These are phyloP conservation scores for Xestia rhomboidea DNA, from an alignment of 2,888 invertebrate species.

Conservation along the genomic window DNA sequence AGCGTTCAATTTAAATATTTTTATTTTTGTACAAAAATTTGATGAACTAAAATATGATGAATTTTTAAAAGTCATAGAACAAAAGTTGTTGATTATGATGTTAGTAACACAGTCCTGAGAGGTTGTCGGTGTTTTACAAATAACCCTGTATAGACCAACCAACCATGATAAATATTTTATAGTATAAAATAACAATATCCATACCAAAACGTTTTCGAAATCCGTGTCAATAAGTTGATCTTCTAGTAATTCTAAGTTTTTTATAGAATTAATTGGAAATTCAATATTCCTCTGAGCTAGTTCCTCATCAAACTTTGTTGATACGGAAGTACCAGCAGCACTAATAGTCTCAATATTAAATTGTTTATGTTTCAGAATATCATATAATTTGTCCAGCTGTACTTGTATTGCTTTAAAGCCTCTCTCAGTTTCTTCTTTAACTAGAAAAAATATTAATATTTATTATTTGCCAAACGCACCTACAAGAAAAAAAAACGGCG, in stretches of 20 bases:
- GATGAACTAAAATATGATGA: no score
- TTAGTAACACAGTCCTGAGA: no score
- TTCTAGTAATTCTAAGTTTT: slow-evolving; percentile 23
- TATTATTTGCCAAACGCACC: background rate
- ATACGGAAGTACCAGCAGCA: background rate
- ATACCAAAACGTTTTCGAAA: slow-evolving; percentile 19
- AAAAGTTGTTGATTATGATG: no score
- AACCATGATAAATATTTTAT: no score
- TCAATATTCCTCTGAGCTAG: slow-evolving; percentile 22
- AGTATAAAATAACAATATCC: no score
- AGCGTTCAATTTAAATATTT: no score
- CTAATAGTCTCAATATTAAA: background rate
- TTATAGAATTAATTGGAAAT: slow-evolving; percentile 29
- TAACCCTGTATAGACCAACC: no score
- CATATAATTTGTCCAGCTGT: slow-evolving; percentile 5
- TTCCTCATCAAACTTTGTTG: slow-evolving; percentile 19
- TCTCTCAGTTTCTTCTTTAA: slow-evolving; percentile 4
- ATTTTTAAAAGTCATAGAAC: no score
- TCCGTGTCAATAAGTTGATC: slow-evolving; percentile 50
- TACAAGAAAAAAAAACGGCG: background rate
- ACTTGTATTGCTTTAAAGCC: background rate
- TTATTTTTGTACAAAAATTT: no score
- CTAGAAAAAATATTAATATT: background rate
- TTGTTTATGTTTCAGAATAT: slow-evolving; percentile 2
- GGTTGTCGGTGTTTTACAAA: no score